Evolutionary conservation across 2,797 vertebrate species (phyloP).

Genomic region (Diplodus sargus): DNA sequence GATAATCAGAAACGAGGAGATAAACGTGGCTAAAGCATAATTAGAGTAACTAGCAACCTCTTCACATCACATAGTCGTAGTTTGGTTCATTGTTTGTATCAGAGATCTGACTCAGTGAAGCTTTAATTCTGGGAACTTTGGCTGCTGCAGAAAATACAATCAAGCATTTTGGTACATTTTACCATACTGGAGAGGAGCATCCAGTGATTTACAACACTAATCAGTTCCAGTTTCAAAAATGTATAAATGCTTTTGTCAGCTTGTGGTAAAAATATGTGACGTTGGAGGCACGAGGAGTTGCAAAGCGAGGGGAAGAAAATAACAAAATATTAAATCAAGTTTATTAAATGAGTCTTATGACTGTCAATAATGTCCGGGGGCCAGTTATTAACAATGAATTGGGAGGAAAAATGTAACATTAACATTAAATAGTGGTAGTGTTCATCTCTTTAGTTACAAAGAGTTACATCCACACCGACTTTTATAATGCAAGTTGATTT

Average conservation of each 20-base stretch:
- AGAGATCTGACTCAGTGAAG: background rate
- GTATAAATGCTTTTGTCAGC: no score
- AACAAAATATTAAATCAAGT: background rate
- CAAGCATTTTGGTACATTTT: background rate
- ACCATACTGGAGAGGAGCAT: background rate
- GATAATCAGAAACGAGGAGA: background rate
- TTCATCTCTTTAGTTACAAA: no score
- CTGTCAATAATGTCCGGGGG: background rate
- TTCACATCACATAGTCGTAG: background rate
- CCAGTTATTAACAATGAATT: background rate
- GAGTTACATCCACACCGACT: background rate
- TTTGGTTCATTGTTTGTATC: background rate
- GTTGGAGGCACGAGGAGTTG: no score
- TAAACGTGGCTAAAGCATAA: background rate
- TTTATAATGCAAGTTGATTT: no score
- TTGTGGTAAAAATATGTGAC: no score
- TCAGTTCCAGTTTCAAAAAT: no score
- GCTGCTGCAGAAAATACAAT: background rate
- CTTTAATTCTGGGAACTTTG: background rate
- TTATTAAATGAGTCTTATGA: conserved; percentile 27
- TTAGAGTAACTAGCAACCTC: background rate
- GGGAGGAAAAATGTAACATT: background rate
- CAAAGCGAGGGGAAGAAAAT: background rate
- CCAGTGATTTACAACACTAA: background rate
- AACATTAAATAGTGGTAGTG: background rate